Conservation (phyloP, 2,113 vertebrate genomes). For the Marcusenius ussheri region DNA sequence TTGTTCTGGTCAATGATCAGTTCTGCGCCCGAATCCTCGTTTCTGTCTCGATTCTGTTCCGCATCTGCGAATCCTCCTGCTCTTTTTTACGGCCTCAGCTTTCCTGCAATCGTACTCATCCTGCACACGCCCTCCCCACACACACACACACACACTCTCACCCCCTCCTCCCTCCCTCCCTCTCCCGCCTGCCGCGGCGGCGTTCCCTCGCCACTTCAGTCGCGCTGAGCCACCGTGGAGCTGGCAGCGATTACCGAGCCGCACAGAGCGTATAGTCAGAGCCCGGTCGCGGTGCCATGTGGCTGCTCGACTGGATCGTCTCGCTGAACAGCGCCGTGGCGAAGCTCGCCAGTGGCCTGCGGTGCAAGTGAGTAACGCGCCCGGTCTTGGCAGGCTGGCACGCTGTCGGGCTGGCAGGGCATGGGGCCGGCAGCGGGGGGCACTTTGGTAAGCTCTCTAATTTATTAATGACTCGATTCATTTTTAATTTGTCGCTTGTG, state of each 20-base stretch:
- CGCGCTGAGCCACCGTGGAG: conserved; percentile 17
- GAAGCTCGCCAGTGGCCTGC: conserved; percentile 60
- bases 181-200: background rate
- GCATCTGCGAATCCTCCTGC: background rate
- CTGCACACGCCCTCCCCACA: conserved; percentile 3
- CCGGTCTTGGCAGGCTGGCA: background rate
- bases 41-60: background rate
- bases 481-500: conserved; percentile 41
- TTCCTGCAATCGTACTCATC: background rate
- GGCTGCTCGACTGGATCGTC: conserved; percentile 67
- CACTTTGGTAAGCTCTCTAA: conserved; percentile 15
- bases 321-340: conserved; percentile 62
- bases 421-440: background rate
- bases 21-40: background rate
- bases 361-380: conserved; percentile 56
- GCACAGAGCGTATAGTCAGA: background rate
- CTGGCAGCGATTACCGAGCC: conserved; percentile 27
- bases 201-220: conserved; percentile 14
- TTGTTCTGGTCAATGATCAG: background rate
- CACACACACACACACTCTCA: background rate
- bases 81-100: background rate
- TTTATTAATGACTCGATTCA: conserved; percentile 42
- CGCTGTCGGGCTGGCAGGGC: conserved; percentile 9
- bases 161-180: conserved; percentile 20
- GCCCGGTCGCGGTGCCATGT: conserved; percentile 44